These are phyloP conservation scores for Butorides virescens DNA, from an alignment of 2,113 vertebrate genomes.

Conservation along the genomic window DNA sequence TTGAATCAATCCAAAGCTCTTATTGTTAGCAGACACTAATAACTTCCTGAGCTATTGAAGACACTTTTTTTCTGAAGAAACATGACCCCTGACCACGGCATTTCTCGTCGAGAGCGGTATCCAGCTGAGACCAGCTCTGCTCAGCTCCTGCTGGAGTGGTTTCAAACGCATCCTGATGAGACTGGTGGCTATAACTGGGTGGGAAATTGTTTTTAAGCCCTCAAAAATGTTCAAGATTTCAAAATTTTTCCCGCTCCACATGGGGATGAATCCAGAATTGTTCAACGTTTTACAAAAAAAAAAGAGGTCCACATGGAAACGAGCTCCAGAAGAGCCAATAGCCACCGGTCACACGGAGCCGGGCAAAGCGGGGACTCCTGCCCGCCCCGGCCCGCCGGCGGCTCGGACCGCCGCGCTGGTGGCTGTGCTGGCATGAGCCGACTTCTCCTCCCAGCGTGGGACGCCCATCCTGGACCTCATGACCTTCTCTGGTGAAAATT, in stretches of 20 bases:
- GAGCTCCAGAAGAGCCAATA: conserved; percentile 46
- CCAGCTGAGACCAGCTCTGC: conserved; percentile 68
- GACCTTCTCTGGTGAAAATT: conserved; percentile 4
- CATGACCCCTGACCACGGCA: conserved; percentile 57
- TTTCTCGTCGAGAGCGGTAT: conserved; percentile 54
- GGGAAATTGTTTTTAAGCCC: conserved; percentile 66
- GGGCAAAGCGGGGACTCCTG: not conserved
- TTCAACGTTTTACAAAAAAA: conserved; percentile 12
- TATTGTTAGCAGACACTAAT: conserved; percentile 71
- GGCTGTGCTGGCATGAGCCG: not conserved
- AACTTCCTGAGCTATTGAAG: conserved; percentile 68
- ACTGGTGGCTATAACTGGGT: conserved; percentile 62
- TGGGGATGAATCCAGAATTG: conserved; percentile 61
- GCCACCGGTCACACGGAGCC: not conserved
- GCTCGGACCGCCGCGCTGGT: not conserved
- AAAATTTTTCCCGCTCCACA: conserved; percentile 64
- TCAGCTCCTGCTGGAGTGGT: conserved; percentile 62
- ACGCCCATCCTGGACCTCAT: not conserved
- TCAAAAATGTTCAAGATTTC: conserved; percentile 66
- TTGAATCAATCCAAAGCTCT: conserved; percentile 64
- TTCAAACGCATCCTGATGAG: conserved; percentile 65
- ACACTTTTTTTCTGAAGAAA: conserved; percentile 60
- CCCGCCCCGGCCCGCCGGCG: not conserved
- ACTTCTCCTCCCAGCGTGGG: not conserved
- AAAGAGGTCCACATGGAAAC: not conserved